These are phyloP conservation scores for Melolontha melolontha DNA, from an alignment of 2,888 invertebrate genomes.

Conservation along the genomic window DNA sequence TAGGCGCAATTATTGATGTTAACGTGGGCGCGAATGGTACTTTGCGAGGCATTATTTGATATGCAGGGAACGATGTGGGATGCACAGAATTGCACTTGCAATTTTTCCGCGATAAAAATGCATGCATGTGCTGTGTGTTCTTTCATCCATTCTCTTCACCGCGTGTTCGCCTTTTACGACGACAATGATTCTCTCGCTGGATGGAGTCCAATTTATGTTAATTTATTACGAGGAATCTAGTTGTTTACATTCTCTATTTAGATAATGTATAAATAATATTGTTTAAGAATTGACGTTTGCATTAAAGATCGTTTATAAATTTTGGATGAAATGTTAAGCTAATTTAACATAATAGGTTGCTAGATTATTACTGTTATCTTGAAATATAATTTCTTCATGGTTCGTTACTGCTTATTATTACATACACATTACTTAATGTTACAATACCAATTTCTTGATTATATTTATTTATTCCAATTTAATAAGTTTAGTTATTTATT, in stretches of 20 bases:
- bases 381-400: too few relatives aligned
- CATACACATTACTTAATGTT: too few relatives aligned
- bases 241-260: constrained; percentile 44
- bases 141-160: constrained; percentile 16
- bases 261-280: constrained; percentile 36
- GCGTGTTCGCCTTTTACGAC: constrained; percentile 16
- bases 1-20: constrained; percentile 58
- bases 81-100: constrained; percentile 42
- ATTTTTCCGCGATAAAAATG: constrained; percentile 38
- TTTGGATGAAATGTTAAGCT: too few relatives aligned
- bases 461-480: too few relatives aligned
- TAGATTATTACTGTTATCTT: too few relatives aligned
- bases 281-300: neutral
- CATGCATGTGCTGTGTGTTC: neutral
- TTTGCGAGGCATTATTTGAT: constrained; percentile 47
- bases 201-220: constrained; percentile 39
- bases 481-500: too few relatives aligned
- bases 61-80: constrained; percentile 48
- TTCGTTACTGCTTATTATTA: too few relatives aligned
- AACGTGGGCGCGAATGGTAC: constrained; percentile 52
- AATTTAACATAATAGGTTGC: too few relatives aligned
- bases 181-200: constrained; percentile 11
- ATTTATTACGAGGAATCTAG: constrained; percentile 39
- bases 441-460: too few relatives aligned
- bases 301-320: too few relatives aligned